Base-by-base conservation (phyloP, 2,888 invertebrate genomes). In the Neria commutata region DNA sequence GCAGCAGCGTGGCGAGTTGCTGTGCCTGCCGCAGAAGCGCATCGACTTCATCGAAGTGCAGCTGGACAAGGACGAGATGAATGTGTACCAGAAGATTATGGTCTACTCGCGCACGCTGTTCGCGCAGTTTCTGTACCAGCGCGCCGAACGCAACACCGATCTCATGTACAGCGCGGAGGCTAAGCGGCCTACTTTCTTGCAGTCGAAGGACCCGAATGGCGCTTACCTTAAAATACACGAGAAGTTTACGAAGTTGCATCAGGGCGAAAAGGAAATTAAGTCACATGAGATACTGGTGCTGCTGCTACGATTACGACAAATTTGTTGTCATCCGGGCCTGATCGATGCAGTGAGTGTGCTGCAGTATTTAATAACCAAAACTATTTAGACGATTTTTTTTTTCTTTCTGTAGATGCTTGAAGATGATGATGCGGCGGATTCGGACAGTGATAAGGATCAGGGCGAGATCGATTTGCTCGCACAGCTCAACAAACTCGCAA, bases 281-380 rank as follows among this genome's bases (percentile, higher is more conserved):
- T 84, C 87, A 40, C 85, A 88, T 84, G 86, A 87, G 81, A 91
- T 94, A 78, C 82, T 98, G 65, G 91, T 95, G 0, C 83, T 96
- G 1, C 78, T 98, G 14, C 81, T 97, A 56, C 86, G 97, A 11
- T 81, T 98, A 59, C 85, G 97, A 1, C 97, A 98, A 78, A 88
- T 93, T 60, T 94, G 94, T 76, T 92, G 93, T 74, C 96, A 97
- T 83, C 91, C 95, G 25, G 89, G 90, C 0, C 85, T 98, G 16
- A 91, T 95, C 68, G 86, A 87, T 70, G 77, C 85, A 58, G 88
- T 88, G 78, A 79, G 83, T 79, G 48, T 17, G n/a, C 17, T 26
- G 14, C 5, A 48, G n/a, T 14, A n/a, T 40, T 33, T 50, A 23
- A 17, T 37, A n/a, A n/a, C n/a, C n/a, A n/a, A n/a, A n/a, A n/a